Percentiles rank a stretch among this genome's conserved stretches.
These are phyloP conservation scores for Chymomyza caudatula DNA, from an alignment of 2,888 invertebrate genomes.

Conservation along the genomic window DNA sequence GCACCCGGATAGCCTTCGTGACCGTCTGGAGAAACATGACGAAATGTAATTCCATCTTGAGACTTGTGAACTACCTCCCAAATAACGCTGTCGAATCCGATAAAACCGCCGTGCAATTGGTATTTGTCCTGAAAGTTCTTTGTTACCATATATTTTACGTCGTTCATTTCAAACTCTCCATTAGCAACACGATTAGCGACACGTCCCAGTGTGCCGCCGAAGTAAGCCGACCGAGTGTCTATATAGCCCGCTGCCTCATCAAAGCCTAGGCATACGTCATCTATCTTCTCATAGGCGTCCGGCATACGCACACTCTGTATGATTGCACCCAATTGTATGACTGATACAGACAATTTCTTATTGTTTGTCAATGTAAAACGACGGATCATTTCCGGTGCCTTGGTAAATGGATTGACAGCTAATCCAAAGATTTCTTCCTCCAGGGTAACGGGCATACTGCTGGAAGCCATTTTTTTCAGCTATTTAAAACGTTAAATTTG, in stretches of 20 bases:
- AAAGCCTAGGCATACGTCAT: constrained; percentile 89
- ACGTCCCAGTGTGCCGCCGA: constrained; percentile 92
- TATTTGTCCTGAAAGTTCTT: constrained; percentile 84
- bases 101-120: constrained; percentile 90
- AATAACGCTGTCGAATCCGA: constrained; percentile 89
- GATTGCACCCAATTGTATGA: constrained; percentile 83
- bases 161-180: constrained; percentile 85
- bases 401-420: constrained; percentile 69
- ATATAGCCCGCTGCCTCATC: constrained; percentile 81
- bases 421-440: constrained; percentile 74
- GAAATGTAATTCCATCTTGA: constrained; percentile 82
- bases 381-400: constrained; percentile 57
- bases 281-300: constrained; percentile 84
- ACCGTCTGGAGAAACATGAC: constrained; percentile 86
- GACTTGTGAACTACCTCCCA: constrained; percentile 80
- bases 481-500: constrained; percentile 8
- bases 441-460: constrained; percentile 50
- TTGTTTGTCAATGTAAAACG: constrained; percentile 72
- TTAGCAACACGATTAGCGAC: constrained; percentile 89
- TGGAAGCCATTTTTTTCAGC: background rate
- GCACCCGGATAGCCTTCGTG: constrained; percentile 95
- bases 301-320: constrained; percentile 87
- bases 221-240: constrained; percentile 83
- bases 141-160: constrained; percentile 83
- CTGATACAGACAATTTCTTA: constrained; percentile 70